Evolutionary conservation across 2,113 vertebrate species (phyloP), one percentile per base, ranked within the genome.

Genomic region (Strigops habroptila): DNA sequence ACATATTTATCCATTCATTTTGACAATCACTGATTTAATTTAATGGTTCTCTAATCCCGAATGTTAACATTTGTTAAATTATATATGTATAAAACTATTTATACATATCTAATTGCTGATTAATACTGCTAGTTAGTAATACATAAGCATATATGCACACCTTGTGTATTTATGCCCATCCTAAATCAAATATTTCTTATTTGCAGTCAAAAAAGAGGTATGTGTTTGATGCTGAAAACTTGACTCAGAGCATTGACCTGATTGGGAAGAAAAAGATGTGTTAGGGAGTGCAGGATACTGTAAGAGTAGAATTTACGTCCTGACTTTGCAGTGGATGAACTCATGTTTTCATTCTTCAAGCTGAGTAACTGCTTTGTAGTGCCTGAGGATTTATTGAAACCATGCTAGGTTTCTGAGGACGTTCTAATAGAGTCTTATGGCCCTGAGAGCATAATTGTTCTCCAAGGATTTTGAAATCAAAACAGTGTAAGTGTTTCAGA

Each of bases 401-500:
- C 94, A 92, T 96, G 91, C 96, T 96, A 97, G 65, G 85, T 96
- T 97, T 94, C 91, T 95, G 94, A 97, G 97, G 94, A 97, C 95
- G 95, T 95, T 79, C 95, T 97, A 95, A 96, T 95, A 96, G 95
- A 96, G 96, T 94, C 94, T 95, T 95, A 94, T 90, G 91, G 93
- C 91, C 92, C 75, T 93, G 88, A 97, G 91, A 96, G 79, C 91
- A 86, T 95, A 95, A 93, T 97, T 97, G 93, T 97, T 97, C 95
- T 97, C 94, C 63, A 74, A 97, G 96, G 93, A 93, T 96, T 97
- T 97, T 94, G 88, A 97, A 97, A 97, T 97, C 96, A 97, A 97
- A 97, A 97, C 96, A 97, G 90, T 91, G 78, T 94, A 97, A 97
- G 96, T 96, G 93, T 97, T 97, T 97, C 88, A 95, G 94, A 95